These are phyloP conservation scores for Ditylenchus dipsaci DNA, from an alignment of 1,140 invertebrate genomes.

Conservation along the genomic window DNA sequence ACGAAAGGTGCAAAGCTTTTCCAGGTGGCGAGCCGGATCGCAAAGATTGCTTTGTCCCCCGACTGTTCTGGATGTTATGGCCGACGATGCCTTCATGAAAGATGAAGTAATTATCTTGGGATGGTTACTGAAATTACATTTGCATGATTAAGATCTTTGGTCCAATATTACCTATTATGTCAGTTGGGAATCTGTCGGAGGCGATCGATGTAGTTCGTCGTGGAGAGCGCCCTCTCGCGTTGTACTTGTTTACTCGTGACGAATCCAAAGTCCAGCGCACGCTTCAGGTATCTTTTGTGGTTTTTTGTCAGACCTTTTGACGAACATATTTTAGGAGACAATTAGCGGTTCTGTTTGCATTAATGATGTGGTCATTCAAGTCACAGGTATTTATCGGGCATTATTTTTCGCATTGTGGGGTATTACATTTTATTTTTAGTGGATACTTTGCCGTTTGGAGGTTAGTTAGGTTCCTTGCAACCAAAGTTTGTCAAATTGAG, in stretches of 20 bases:
- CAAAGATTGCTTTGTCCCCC: conserved; percentile 51
- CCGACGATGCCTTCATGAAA: conserved; percentile 49
- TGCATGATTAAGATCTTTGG: conserved; percentile 33
- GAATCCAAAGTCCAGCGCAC: conserved; percentile 18
- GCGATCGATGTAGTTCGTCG: conserved; percentile 42
- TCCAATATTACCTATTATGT: conserved; percentile 38
- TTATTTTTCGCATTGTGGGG: neutral
- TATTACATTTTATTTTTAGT: conserved; percentile 48
- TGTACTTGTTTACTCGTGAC: conserved; percentile 33
- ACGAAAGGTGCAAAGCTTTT: conserved; percentile 37
- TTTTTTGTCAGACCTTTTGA: too few relatives aligned
- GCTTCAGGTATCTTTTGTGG: too few relatives aligned
- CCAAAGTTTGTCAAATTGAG: too few relatives aligned
- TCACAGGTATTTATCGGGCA: neutral
- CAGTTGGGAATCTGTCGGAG: conserved; percentile 35
- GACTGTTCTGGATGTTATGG: conserved; percentile 33
- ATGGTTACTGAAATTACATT: conserved; percentile 1
- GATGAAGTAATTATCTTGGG: conserved; percentile 40
- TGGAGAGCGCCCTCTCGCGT: conserved; percentile 30
- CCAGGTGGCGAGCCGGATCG: conserved; percentile 45
- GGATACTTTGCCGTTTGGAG: conserved; percentile 64
- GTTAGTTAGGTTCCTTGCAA: too few relatives aligned
- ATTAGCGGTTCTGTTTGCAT: conserved; percentile 23
- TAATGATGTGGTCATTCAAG: conserved; percentile 30
- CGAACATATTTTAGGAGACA: conserved; percentile 24